A percentile compares a stretch with the other conserved stretches of the same genome.
phyloP scores from a whole-genome alignment of 2,888 invertebrate species.

The Osedax frankpressi region DNA sequence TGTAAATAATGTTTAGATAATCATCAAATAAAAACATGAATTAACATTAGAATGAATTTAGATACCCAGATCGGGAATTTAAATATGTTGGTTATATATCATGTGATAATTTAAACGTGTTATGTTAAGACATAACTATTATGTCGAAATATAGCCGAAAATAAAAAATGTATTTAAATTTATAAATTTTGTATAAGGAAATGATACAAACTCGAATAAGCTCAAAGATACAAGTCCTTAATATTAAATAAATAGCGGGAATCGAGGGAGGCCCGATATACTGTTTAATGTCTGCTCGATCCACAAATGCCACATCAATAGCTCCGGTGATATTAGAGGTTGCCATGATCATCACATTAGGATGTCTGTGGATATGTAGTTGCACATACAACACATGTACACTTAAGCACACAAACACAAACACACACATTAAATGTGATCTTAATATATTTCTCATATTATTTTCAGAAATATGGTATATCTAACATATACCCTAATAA shows the following conservation, averaged over 20 bases:
- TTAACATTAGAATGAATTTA: too few relatives aligned
- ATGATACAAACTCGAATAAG: slow-evolving; percentile 55
- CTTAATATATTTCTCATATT: too few relatives aligned
- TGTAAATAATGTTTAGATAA: too few relatives aligned
- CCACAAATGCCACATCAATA: slow-evolving; percentile 86
- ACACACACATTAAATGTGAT: too few relatives aligned
- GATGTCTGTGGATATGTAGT: slow-evolving; percentile 49
- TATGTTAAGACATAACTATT: neutral
- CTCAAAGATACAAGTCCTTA: slow-evolving; percentile 67
- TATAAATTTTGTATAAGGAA: too few relatives aligned
- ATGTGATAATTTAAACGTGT: neutral
- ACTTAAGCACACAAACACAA: too few relatives aligned
- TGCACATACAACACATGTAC: too few relatives aligned
- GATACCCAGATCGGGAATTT: too few relatives aligned
- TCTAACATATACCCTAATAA: too few relatives aligned
- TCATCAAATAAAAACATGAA: too few relatives aligned
- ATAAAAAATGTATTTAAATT: neutral
- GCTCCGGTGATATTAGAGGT: slow-evolving; percentile 88
- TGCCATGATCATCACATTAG: slow-evolving; percentile 81
- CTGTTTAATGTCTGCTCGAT: slow-evolving; percentile 84
- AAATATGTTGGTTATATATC: too few relatives aligned
- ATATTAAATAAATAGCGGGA: slow-evolving; percentile 69
- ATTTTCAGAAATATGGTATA: too few relatives aligned
- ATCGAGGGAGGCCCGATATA: slow-evolving; percentile 69
- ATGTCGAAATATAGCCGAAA: neutral